Conservation (phyloP, 1,140 invertebrate species). For the Mycetomoellerius zeteki region DNA sequence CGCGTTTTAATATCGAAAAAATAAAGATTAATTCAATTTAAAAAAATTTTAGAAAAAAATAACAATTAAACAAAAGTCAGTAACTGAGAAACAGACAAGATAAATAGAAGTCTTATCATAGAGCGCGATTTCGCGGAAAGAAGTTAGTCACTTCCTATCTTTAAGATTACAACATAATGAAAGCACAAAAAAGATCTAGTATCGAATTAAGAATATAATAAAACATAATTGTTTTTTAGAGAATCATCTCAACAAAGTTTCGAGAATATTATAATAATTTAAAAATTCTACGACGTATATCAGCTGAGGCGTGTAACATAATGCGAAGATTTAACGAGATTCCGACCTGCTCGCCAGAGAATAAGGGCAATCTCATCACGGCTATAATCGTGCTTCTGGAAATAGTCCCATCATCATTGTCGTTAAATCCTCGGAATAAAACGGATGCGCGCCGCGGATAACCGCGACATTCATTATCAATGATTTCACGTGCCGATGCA, state of each 20-base stretch:
- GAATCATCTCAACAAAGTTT: background rate
- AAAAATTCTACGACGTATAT: background rate
- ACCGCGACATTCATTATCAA: constrained; percentile 10
- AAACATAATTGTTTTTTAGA: background rate
- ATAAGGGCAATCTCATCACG: constrained; percentile 33
- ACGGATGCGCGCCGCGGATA: background rate
- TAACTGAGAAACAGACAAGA: background rate
- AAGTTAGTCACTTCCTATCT: background rate
- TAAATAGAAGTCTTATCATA: background rate
- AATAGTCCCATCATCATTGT: constrained; percentile 47
- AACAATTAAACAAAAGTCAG: background rate
- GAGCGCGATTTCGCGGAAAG: background rate
- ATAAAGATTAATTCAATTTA: background rate
- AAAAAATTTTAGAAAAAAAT: background rate
- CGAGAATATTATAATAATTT: background rate
- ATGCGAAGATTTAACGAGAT: constrained; percentile 8
- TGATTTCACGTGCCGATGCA: constrained; percentile 18
- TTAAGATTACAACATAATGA: background rate
- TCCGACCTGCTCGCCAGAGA: constrained; percentile 30
- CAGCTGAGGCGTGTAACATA: background rate
- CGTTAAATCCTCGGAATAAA: background rate
- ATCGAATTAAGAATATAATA: background rate
- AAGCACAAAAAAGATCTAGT: background rate
- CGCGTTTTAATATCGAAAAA: background rate
- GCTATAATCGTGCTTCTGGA: constrained; percentile 41